Conservation (phyloP, 2,888 invertebrate genomes). For the Drosophila antonietae region DNA sequence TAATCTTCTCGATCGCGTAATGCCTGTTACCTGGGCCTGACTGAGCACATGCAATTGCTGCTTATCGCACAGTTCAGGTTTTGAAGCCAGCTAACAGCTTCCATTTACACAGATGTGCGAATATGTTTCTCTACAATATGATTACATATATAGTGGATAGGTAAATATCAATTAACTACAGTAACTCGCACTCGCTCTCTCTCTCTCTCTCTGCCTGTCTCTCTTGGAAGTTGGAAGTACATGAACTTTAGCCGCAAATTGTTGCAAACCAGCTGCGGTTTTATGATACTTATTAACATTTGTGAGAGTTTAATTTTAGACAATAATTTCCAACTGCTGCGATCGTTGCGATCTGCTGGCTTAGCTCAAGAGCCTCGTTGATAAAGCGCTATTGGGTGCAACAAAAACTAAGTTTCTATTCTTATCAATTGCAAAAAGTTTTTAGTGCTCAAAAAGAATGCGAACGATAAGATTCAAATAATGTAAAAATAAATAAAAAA, state of each 20-base stretch:
- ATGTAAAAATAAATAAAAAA: neutral
- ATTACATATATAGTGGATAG: slow-evolving; percentile 15
- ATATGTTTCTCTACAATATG: slow-evolving; percentile 5
- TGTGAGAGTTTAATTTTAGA: slow-evolving; percentile 26
- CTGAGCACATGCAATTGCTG: slow-evolving; percentile 4
- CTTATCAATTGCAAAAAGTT: slow-evolving; percentile 50
- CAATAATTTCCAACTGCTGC: neutral
- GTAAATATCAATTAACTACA: slow-evolving; percentile 47
- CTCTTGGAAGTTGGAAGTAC: neutral
- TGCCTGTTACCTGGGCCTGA: slow-evolving; percentile 5
- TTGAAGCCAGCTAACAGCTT: slow-evolving; percentile 24
- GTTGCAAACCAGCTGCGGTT: slow-evolving; percentile 18
- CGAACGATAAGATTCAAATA: slow-evolving; percentile 50
- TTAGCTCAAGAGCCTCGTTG: slow-evolving; percentile 26
- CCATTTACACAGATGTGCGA: slow-evolving; percentile 9
- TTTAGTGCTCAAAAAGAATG: slow-evolving; percentile 29
- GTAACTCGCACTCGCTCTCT: slow-evolving; percentile 11
- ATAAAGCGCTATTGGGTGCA: slow-evolving; percentile 11
- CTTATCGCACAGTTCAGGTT: slow-evolving; percentile 35
- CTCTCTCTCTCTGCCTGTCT: neutral
- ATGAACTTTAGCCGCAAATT: slow-evolving; percentile 59
- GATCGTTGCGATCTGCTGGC: slow-evolving; percentile 27
- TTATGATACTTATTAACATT: slow-evolving; percentile 25
- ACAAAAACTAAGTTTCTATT: slow-evolving; percentile 13
- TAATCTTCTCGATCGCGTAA: slow-evolving; percentile 32